These are phyloP conservation scores for Pygoscelis adeliae DNA, from an alignment of 2,113 vertebrate species.

Conservation along the genomic window DNA sequence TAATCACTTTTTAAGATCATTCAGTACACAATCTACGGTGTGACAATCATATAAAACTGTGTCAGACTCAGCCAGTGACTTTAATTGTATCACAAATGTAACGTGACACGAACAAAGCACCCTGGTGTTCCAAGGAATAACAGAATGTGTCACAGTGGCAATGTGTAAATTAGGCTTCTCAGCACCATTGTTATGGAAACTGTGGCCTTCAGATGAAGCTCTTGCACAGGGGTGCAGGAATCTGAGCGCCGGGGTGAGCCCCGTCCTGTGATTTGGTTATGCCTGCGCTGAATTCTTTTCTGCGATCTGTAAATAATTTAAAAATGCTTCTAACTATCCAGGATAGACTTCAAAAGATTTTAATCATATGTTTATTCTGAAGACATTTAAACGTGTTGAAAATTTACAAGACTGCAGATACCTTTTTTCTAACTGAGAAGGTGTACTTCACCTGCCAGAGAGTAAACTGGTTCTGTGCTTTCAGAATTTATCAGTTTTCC, in stretches of 20 bases:
- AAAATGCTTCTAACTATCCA: neutral
- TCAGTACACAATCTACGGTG: neutral
- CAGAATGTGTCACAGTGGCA: neutral
- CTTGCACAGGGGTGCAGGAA: neutral
- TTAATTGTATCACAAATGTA: slow-evolving; percentile 36
- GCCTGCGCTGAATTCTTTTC: neutral
- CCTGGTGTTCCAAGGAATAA: slow-evolving; percentile 1
- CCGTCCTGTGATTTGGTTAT: neutral
- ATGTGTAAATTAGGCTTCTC: slow-evolving; percentile 6
- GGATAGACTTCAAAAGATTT: neutral
- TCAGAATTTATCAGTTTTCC: neutral
- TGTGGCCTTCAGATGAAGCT: neutral
- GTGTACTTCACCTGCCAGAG: neutral
- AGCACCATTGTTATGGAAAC: slow-evolving; percentile 26
- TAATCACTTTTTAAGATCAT: neutral
- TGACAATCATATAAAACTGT: slow-evolving; percentile 29
- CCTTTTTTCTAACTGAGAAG: neutral
- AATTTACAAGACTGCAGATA: neutral
- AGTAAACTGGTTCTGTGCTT: neutral
- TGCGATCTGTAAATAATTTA: neutral
- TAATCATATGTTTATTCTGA: neutral
- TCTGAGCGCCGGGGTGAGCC: neutral
- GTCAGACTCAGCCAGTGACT: slow-evolving; percentile 1
- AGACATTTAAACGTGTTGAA: neutral
- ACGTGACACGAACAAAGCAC: neutral